Evolutionary conservation across 2,113 vertebrate genomes (phyloP), one percentile per base, ranked within the genome.

Genomic region (Prolemur simus): DNA sequence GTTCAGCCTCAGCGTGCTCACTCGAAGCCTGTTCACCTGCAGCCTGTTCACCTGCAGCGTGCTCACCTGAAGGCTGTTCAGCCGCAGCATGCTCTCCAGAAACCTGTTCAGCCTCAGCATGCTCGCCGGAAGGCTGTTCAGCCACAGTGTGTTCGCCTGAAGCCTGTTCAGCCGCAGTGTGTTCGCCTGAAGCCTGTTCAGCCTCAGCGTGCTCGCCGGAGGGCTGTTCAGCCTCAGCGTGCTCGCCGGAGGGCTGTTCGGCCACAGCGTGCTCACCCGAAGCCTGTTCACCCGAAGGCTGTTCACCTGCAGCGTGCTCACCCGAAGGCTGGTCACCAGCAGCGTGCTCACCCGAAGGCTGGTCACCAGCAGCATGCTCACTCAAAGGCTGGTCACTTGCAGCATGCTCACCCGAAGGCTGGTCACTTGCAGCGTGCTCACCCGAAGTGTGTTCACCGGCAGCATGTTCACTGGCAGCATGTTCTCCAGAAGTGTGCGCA

Each of bases 91-190:
- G 86, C 9, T 97, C 96, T 0, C n/a, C 45, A 0, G 27, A 5
- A 34, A 73, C 0, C 0, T 88, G 54, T 2, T 83, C 90, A 6
- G 47, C 5, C 0, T 42, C 2, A 66, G 37, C 0, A 0, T 71
- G 56, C 1, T 88, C 81, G 18, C 37, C 3, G 2, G 45, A 8
- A 32, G 45, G 0, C 0, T 45, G 60, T n/a, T 93, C 91, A 6
- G 21, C 9, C 0, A 64, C 37, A 66, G 90, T 1, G 3, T 86
- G 76, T 3, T 96, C 96, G 27, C 17, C 7, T 2, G 74, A 6
- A 47, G 56, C 0, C 39, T 86, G 63, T 27, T 94, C 87, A 5
- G 37, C 18, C 0, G 74, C 58, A 60, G 47, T 0, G 1, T 90
- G 80, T 8, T 90, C 80, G 39, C 27, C 2, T 2, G 21, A 7